A percentile compares a stretch with the other conserved stretches of the same genome.
Evolutionary conservation across 2,888 invertebrate genomes (phyloP).

Genomic region (Pomacea canaliculata): DNA sequence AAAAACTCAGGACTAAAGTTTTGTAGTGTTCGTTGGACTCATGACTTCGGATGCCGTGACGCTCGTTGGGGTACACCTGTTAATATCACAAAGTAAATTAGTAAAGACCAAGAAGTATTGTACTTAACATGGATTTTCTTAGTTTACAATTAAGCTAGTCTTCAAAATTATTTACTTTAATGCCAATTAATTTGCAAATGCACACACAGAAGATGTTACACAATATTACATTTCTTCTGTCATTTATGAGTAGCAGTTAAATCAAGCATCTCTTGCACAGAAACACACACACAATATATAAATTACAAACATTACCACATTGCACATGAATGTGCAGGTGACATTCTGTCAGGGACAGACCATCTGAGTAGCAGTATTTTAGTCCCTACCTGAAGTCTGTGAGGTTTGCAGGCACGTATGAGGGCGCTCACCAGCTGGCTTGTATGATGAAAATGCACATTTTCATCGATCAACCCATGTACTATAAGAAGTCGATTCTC

Average conservation of each 20-base stretch:
- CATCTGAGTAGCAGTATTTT: no score
- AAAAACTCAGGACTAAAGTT: slow-evolving; percentile 90
- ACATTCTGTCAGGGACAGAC: no score
- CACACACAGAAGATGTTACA: not conserved
- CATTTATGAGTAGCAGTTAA: no score
- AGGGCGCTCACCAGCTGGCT: slow-evolving; percentile 90
- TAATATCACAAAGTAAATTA: slow-evolving; percentile 4
- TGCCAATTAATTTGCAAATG: not conserved
- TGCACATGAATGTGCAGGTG: no score
- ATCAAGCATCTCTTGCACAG: no score
- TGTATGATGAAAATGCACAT: slow-evolving; percentile 98
- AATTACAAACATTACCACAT: no score
- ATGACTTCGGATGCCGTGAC: slow-evolving; percentile 93
- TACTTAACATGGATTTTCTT: no score
- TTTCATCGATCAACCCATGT: slow-evolving; percentile 98
- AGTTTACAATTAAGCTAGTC: no score
- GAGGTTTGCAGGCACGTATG: slow-evolving; percentile 95
- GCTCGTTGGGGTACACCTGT: slow-evolving; percentile 92
- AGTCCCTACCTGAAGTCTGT: slow-evolving; percentile 81
- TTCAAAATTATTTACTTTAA: no score
- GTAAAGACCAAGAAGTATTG: no score
- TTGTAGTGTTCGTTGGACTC: slow-evolving; percentile 98
- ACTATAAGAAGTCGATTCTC: slow-evolving; percentile 86
- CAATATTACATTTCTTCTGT: no score
- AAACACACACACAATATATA: no score